These are phyloP conservation scores for Cynopterus sphinx DNA, from an alignment of 2,797 vertebrate species.

Conservation along the genomic window DNA sequence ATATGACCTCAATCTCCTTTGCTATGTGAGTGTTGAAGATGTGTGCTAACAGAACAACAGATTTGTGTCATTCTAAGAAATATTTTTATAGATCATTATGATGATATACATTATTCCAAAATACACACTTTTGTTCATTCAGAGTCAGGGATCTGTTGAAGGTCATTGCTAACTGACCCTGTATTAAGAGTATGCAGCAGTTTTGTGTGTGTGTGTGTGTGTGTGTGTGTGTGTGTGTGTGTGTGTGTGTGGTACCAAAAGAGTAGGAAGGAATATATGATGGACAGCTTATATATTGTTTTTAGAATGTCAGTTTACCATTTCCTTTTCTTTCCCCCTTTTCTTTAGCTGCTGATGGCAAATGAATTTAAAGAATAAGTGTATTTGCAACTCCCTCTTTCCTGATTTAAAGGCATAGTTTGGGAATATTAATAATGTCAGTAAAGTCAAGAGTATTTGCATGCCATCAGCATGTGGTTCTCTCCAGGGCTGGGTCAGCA, in stretches of 20 bases:
- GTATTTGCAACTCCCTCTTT: background rate
- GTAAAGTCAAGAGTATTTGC: background rate
- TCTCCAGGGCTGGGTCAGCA: background rate
- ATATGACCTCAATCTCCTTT: background rate
- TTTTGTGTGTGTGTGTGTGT: background rate
- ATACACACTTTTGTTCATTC: background rate
- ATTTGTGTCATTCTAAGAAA: conserved; percentile 52
- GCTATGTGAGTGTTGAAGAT: background rate
- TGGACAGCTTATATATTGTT: background rate
- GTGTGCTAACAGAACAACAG: background rate
- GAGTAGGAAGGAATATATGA: background rate
- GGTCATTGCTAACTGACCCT: background rate
- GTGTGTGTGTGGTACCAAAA: background rate
- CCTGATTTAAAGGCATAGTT: background rate
- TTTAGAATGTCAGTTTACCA: conserved; percentile 1
- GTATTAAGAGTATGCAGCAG: background rate
- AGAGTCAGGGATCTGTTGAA: background rate
- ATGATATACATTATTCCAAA: conserved; percentile 75
- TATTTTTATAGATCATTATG: background rate
- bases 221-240: background rate
- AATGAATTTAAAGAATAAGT: background rate
- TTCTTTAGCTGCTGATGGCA: conserved; percentile 14
- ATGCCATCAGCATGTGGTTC: background rate
- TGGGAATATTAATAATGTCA: conserved; percentile 1
- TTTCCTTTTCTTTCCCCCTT: background rate